phyloP scores from a whole-genome alignment of 2,797 vertebrate species.

The Fistularia commersonii region DNA sequence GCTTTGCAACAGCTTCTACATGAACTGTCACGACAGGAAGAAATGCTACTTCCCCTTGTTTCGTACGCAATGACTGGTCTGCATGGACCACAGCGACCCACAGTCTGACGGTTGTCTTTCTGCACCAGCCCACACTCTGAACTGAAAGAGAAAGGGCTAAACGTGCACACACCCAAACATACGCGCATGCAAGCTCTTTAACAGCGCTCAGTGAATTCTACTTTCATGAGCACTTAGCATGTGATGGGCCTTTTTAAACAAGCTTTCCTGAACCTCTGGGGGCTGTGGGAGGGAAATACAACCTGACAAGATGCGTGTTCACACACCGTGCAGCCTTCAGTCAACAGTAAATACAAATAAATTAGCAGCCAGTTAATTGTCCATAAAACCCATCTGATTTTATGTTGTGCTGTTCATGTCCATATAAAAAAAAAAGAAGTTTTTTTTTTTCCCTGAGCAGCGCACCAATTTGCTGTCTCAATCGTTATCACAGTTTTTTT shows the following conservation, averaged over 20 bases:
- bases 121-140: constrained; percentile 24
- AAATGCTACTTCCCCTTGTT: constrained; percentile 60
- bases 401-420: not conserved
- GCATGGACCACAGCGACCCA: constrained; percentile 31
- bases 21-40: too few relatives aligned
- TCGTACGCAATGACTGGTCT: constrained; percentile 32
- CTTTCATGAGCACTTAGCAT: constrained; percentile 49
- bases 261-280: constrained; percentile 11
- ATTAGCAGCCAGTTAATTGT: not conserved
- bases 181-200: constrained; percentile 24
- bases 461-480: too few relatives aligned
- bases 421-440: too few relatives aligned
- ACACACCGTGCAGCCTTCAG: not conserved
- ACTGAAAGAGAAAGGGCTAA: constrained; percentile 41
- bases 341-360: constrained; percentile 26
- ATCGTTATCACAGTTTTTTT: too few relatives aligned
- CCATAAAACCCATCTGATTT: not conserved
- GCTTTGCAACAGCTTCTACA: too few relatives aligned
- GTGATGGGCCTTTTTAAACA: constrained; percentile 25
- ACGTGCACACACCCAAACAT: constrained; percentile 4
- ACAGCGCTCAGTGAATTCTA: constrained; percentile 35
- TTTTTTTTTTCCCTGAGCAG: too few relatives aligned
- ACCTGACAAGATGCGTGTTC: constrained; percentile 14
- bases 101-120: constrained; percentile 15
- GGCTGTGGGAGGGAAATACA: constrained; percentile 15